phyloP scores from a whole-genome alignment of 2,888 invertebrate species.

The Anoplius nigerrimus region DNA sequence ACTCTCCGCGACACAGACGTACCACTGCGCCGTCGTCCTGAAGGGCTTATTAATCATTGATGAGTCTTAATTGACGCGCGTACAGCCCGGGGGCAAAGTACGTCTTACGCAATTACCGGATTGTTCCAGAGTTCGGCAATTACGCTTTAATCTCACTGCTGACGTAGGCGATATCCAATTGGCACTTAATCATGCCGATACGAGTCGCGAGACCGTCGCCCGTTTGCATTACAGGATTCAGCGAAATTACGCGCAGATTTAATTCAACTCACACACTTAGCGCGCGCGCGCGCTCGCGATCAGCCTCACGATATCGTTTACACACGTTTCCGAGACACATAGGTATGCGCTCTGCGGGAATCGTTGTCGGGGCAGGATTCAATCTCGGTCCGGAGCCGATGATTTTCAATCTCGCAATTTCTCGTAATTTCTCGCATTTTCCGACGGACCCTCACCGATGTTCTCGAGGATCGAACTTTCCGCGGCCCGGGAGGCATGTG shows the following conservation, averaged over 20 bases:
- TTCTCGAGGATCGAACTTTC: conserved; percentile 61
- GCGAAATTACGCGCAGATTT: conserved; percentile 37
- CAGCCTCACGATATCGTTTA: neutral
- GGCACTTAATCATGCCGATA: conserved; percentile 45
- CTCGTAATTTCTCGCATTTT: conserved; percentile 17
- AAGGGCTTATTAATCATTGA: no score
- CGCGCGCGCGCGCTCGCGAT: no score
- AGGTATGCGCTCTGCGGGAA: conserved; percentile 41
- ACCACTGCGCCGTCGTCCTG: no score
- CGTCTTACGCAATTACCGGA: conserved; percentile 12
- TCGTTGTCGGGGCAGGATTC: conserved; percentile 38
- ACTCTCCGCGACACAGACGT: no score
- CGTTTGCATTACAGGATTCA: conserved; percentile 35
- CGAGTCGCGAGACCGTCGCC: conserved; percentile 37
- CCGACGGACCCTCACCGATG: conserved; percentile 23
- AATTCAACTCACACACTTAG: conserved; percentile 15
- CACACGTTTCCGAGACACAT: conserved; percentile 24
- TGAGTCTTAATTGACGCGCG: no score
- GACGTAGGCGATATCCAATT: conserved; percentile 46
- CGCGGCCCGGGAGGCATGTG: conserved; percentile 58
- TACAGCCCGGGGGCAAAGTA: conserved; percentile 20
- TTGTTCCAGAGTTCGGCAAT: conserved; percentile 24
- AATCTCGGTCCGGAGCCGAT: conserved; percentile 45
- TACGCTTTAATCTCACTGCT: conserved; percentile 37
- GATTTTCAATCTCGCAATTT: conserved; percentile 44